Evolutionary conservation across 1,140 invertebrate species (phyloP), one percentile per base, ranked within the genome.

Genomic region (Armadillidium nasatum): DNA sequence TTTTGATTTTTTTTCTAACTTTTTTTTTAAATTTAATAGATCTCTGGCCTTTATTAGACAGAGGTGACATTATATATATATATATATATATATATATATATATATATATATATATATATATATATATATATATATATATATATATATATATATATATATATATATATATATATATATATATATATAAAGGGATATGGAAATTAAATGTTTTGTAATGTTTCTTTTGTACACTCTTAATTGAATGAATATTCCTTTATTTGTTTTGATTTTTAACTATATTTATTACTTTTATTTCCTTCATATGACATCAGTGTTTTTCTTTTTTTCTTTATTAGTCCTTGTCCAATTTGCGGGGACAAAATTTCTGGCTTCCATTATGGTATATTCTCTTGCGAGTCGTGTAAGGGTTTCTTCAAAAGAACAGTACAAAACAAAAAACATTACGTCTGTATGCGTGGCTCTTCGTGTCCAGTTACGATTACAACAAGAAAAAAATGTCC

Each of bases 351-450:
- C 83, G 94, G 94, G 0, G 95, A 97, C 84, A 94, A 95, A 84
- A 96, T 96, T 81, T 95, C 93, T 79, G 95, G 95, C 11, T 96
- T 96, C 85, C 94, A 97, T 84, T 97, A 97, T 83, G 94, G 94
- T 11, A 97, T 98, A 81, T 97, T 97, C 85, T 96, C 94, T 11
- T 98, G 96, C 86, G 96, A 98, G 84, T 96, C 93, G 11, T 98
- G 88, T 82, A 99, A 99, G 87, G 96, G 96, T 4, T 99, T 99
- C 85, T 99, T 99, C 86, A 98, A 98, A 85, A 88, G 96, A 78
- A 98, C 95, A 66, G 96, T 98, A 6, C 96, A 98, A 87, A 99
- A 99, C 84, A 90, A 96, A 72, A 97, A 98, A 86, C 94, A 95
- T 84, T 98, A 98, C 85, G 92, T 95, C 77, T 99, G 96, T 84